Evolutionary conservation across 2,888 invertebrate species (phyloP), one percentile per base, ranked within the genome.

Genomic region (Allygus modestus): DNA sequence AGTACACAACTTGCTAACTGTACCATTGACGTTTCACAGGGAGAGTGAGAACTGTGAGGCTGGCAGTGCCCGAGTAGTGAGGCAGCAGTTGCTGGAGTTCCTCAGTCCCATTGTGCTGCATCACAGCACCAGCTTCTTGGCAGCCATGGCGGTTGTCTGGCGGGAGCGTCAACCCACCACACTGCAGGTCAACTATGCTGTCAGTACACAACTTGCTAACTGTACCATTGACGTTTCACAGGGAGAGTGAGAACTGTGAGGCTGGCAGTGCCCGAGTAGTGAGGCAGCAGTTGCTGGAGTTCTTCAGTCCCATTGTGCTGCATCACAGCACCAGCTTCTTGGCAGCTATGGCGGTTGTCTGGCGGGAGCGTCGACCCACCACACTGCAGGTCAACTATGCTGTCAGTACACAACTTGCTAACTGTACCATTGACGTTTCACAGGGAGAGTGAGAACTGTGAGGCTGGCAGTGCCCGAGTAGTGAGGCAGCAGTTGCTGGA

Each of bases 61-160:
- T 83, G 94, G 94, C 37, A 93, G 92, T 89, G 92, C 93, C 4
- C 92, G 95, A 89, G 92, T 95, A 86, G 94, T 97, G 15, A 94
- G 95, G 86, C 95, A 96, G 88, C 95, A 96, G 88, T 91, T 97
- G 75, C 90, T 97, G 88, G 96, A 96, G 89, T 94, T 97, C 87
- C 90, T 97, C 4, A 96, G 96, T 88, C 97, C 97, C 0, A 94
- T 97, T 79, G 95, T 96, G 9, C 93, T 96, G 83, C 95, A 96
- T 89, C 96, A 97, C 90, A 95, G 96, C 15, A 92, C 94, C 20
- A 95, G 95, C 89, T 95, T 97, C 88, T 91, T 97, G 84, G 95
- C 96, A 9, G 96, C 97, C 1, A 93, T 97, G 85, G 95, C 97
- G 0, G 95, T 97, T 7, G 96, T 96, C 41, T 97, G 97, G 97